Base-by-base conservation (phyloP, 2,888 invertebrate species). In the Andricus curvator region DNA sequence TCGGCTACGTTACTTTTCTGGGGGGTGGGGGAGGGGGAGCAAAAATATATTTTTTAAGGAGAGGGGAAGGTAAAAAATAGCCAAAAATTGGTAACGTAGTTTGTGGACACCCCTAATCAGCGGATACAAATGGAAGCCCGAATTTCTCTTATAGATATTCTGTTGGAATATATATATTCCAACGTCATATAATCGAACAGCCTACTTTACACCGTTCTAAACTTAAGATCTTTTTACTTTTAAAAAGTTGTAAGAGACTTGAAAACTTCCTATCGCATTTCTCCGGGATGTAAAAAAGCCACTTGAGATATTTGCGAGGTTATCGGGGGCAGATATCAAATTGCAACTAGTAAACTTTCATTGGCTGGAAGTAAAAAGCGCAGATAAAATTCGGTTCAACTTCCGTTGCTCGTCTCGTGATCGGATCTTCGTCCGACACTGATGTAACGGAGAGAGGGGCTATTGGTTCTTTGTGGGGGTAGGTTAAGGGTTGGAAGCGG, bases 281-380 rank as follows among this genome's bases (percentile, higher is more conserved):
- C n/a, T n/a, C 13, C 6, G n/a, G 4, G 1, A n/a, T 20, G 33
- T 56, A 74, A 74, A 74, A 56, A 74, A 74, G 74, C 51, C 74
- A 56, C 74, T 74, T 74, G 56, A 74, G 74, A 74, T 74, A 74
- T 74, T 74, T 74, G 56, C 56, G 56, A 74, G 56, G 74, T 74
- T 56, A 74, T 51, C 74, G 74, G 74, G 74, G 51, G 33, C 74
- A 74, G 74, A 74, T 74, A 74, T 74, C 74, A 74, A 74, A 74
- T 56, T 74, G 74, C 74, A 74, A 74, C 74, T 74, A 74, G 74
- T 74, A 74, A 74, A 74, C 74, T 74, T 74, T 74, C 74, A 74
- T 74, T 74, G 74, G 56, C n/a, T 74, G 56, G 74, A 56, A 56
- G 74, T 74, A 56, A 74, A 70, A 74, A 74, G 74, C 37, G 56